Conservation (phyloP, 1,140 invertebrate genomes). For the Hermetia illucens region DNA sequence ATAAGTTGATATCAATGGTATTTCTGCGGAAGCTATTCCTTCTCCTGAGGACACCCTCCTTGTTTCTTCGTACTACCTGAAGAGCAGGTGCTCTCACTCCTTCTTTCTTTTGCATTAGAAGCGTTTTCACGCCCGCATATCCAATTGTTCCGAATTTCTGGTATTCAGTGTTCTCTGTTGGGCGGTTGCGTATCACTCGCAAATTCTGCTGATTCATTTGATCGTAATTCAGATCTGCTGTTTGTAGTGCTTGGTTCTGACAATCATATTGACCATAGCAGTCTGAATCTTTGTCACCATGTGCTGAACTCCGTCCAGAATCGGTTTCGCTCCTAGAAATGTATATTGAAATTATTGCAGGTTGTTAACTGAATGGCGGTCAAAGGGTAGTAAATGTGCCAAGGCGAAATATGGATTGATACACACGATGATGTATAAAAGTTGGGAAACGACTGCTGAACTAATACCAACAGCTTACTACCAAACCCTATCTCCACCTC, state of each 20-base stretch:
- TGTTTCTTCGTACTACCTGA: too few species aligned
- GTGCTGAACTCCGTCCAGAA: conserved; percentile 4
- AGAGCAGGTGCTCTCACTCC: too few species aligned
- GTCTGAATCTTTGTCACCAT: conserved; percentile 2
- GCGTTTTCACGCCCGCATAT: not conserved
- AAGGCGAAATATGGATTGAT: too few species aligned
- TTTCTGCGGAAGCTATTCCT: not conserved
- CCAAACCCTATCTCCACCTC: too few species aligned
- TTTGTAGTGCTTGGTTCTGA: not conserved
- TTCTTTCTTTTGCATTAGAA: too few species aligned
- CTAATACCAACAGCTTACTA: too few species aligned
- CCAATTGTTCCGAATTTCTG: not conserved
- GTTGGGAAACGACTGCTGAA: too few species aligned
- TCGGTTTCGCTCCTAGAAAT: conserved; percentile 6
- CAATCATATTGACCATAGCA: too few species aligned
- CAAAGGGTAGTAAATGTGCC: not conserved
- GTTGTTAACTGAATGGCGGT: not conserved
- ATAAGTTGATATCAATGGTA: conserved; percentile 2
- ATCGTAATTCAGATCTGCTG: not conserved
- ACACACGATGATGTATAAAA: too few species aligned
- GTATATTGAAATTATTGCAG: not conserved
- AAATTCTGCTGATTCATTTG: not conserved
- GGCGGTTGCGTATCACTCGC: not conserved
- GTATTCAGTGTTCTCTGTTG: not conserved
- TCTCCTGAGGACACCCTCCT: not conserved